A percentile compares a stretch with the other conserved stretches of the same genome.
Evolutionary conservation across 2,888 invertebrate genomes (phyloP).

Genomic region (Altica lythri): DNA sequence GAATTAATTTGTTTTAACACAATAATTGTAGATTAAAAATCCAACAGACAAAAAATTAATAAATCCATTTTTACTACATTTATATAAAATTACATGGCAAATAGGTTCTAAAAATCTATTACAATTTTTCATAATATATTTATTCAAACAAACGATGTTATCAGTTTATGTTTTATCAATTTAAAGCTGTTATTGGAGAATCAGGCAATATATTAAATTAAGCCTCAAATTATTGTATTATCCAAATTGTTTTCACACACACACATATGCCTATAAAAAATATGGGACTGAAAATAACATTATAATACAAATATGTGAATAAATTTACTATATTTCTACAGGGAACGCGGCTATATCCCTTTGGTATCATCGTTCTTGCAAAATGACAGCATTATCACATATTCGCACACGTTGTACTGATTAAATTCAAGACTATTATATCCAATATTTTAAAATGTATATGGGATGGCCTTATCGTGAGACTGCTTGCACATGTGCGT

Average conservation of each 20-base stretch:
- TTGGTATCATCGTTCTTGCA: slow-evolving; percentile 57
- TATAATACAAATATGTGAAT: slow-evolving; percentile 50
- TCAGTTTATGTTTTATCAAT: too few relatives aligned
- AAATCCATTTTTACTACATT: too few relatives aligned
- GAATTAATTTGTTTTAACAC: too few relatives aligned
- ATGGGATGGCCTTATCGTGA: slow-evolving; percentile 41
- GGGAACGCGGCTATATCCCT: slow-evolving; percentile 53
- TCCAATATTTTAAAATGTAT: slow-evolving; percentile 51
- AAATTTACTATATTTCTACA: slow-evolving; percentile 54
- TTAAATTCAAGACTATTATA: slow-evolving; percentile 55
- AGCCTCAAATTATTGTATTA: slow-evolving; percentile 26
- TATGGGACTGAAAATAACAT: slow-evolving; percentile 45
- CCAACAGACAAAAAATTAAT: too few relatives aligned
- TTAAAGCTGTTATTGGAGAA: slow-evolving; percentile 5
- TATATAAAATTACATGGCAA: too few relatives aligned
- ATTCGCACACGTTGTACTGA: slow-evolving; percentile 54
- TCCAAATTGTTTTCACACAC: slow-evolving; percentile 25
- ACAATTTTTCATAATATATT: too few relatives aligned
- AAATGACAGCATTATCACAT: slow-evolving; percentile 57
- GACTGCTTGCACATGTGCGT: slow-evolving; percentile 46
- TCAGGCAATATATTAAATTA: slow-evolving; percentile 12
- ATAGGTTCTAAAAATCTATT: too few relatives aligned
- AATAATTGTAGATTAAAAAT: too few relatives aligned
- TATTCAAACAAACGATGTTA: too few relatives aligned
- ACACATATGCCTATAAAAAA: slow-evolving; percentile 30